phyloP scores from a whole-genome alignment of 2,888 invertebrate genomes.

The Drosophila multiciliata region DNA sequence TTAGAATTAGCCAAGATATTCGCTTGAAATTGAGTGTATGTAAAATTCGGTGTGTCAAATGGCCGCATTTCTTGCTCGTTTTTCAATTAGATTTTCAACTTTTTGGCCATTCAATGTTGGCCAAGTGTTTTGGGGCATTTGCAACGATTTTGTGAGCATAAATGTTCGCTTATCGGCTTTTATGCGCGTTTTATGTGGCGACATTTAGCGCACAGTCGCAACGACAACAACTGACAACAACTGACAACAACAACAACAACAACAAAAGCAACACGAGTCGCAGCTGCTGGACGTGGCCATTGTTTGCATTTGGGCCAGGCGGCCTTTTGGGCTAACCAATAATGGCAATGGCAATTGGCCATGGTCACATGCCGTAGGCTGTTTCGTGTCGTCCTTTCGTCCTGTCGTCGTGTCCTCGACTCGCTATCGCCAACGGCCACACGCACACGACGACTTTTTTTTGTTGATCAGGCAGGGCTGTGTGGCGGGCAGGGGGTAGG shows the following conservation, averaged over 20 bases:
- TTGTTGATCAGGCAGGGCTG: not conserved
- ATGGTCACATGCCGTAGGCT: conserved; percentile 37
- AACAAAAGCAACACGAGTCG: conserved; percentile 7
- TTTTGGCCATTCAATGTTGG: conserved; percentile 37
- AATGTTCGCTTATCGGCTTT: conserved; percentile 79
- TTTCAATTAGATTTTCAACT: conserved; percentile 66
- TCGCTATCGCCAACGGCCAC: conserved; percentile 72
- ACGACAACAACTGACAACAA: not conserved
- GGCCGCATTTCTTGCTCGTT: not conserved
- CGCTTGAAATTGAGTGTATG: not conserved
- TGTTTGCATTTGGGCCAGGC: conserved; percentile 75
- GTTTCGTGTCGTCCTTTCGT: conserved; percentile 30
- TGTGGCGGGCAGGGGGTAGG: not conserved
- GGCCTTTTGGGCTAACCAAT: conserved; percentile 76
- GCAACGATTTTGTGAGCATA: conserved; percentile 67
- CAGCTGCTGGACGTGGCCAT: conserved; percentile 50
- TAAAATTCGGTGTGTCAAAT: not conserved
- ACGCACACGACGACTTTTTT: conserved; percentile 29
- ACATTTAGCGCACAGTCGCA: conserved; percentile 39
- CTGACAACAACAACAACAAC: conserved; percentile 7
- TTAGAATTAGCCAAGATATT: not conserved
- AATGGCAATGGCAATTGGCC: conserved; percentile 76
- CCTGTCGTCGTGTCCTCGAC: conserved; percentile 12
- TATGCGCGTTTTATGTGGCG: conserved; percentile 72
- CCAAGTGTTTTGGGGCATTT: conserved; percentile 49